Evolutionary conservation across 2,113 vertebrate genomes (phyloP).

Genomic region (Bettongia penicillata): DNA sequence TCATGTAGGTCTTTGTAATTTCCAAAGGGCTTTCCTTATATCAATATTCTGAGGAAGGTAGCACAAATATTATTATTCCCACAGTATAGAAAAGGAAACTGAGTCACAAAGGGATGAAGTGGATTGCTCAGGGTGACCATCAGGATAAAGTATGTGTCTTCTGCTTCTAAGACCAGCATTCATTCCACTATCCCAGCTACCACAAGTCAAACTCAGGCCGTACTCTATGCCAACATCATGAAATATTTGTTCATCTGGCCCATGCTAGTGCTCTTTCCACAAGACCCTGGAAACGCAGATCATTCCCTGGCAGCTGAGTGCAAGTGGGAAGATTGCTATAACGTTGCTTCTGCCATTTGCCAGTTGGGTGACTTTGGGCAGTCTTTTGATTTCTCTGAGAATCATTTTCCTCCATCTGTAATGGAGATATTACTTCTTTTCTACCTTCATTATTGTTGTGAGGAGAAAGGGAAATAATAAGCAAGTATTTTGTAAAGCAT

Average conservation of each 20-base stretch:
- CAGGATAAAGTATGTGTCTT: neutral
- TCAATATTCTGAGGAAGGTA: neutral
- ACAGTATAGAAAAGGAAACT: neutral
- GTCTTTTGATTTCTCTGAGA: neutral
- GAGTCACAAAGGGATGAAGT: neutral
- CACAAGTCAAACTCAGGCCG: neutral
- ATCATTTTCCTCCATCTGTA: slow-evolving; percentile 27
- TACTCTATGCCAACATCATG: neutral
- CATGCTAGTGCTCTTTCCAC: neutral
- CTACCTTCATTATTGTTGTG: neutral
- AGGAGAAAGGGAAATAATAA: neutral
- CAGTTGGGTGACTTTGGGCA: neutral
- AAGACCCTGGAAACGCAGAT: neutral
- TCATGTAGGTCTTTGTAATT: neutral
- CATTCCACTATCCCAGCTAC: neutral
- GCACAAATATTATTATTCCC: neutral
- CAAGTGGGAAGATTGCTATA: neutral
- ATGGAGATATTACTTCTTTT: neutral
- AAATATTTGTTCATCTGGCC: neutral
- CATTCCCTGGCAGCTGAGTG: neutral
- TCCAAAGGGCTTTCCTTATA: neutral
- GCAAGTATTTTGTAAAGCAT: neutral
- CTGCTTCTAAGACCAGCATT: neutral
- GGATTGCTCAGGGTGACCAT: neutral
- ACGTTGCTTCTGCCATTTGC: neutral